A percentile compares a stretch with the other conserved stretches of the same genome.
phyloP scores from a whole-genome alignment of 2,797 vertebrate genomes.

The Vespertilio murinus region DNA sequence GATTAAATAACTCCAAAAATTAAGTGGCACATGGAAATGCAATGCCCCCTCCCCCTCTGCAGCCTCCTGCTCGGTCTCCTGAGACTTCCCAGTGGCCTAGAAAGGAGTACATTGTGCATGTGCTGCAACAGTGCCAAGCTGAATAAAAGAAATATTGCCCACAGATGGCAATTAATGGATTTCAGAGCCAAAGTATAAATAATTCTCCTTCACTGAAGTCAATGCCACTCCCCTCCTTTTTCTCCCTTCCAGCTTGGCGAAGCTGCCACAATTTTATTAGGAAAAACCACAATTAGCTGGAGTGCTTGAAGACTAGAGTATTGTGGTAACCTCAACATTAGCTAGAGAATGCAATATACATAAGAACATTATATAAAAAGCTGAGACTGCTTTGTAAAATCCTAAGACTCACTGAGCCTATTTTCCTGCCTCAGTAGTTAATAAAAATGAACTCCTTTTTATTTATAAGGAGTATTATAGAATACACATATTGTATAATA shows the following conservation, averaged over 20 bases:
- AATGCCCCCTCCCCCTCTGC: neutral
- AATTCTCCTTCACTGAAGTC: neutral
- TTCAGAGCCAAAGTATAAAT: neutral
- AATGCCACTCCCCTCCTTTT: neutral
- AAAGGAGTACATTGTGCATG: neutral
- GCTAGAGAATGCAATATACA: neutral
- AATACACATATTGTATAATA: neutral
- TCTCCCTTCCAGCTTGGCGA: neutral
- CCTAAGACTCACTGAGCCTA: neutral
- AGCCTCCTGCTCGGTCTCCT: neutral
- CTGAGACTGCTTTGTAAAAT: neutral
- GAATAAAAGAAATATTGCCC: neutral
- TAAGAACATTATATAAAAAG: neutral
- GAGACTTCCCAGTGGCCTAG: neutral
- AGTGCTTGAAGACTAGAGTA: neutral
- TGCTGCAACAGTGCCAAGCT: neutral
- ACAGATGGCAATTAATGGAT: neutral
- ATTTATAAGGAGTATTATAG: neutral
- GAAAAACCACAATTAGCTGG: neutral
- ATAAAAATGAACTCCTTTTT: neutral
- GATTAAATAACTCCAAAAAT: constrained; percentile 58
- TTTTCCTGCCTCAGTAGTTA: neutral
- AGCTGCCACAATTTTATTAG: neutral
- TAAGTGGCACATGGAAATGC: constrained; percentile 28
- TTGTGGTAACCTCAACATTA: neutral